Conservation (phyloP, 2,888 invertebrate genomes). For the Leptarthrus brevirostris region DNA sequence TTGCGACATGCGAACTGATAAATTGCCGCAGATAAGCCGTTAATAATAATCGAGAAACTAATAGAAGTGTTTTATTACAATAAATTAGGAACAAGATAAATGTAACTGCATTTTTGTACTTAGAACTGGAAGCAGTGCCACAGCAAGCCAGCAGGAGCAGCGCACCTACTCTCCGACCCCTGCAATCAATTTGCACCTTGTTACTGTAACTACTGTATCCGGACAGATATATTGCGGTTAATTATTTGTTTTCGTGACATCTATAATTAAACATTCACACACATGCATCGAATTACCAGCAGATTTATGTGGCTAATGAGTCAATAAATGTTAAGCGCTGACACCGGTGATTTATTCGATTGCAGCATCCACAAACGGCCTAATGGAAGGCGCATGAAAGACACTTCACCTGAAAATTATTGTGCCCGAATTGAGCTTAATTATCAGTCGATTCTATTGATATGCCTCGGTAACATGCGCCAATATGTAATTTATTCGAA, state of each 20-base stretch:
- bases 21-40: conserved; percentile 60
- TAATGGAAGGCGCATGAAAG: conserved; percentile 16
- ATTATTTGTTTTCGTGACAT: conserved; percentile 59
- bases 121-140: not conserved
- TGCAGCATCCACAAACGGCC: conserved; percentile 40
- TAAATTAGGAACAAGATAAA: conserved; percentile 58
- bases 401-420: conserved; percentile 8
- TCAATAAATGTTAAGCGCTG: conserved; percentile 58
- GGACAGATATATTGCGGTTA: conserved; percentile 57
- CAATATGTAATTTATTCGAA: conserved; percentile 26
- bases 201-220: conserved; percentile 53
- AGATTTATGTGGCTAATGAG: conserved; percentile 58
- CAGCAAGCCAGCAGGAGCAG: not conserved
- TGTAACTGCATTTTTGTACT: conserved; percentile 38
- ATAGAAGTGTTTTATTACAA: conserved; percentile 61
- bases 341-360: conserved; percentile 58
- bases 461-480: conserved; percentile 16
- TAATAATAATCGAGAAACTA: conserved; percentile 61
- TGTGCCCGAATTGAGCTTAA: conserved; percentile 27
- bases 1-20: conserved; percentile 57
- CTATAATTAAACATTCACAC: conserved; percentile 58
- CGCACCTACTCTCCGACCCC: conserved; percentile 34
- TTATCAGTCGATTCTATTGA: conserved; percentile 39
- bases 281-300: conserved; percentile 53
- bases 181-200: conserved; percentile 30